Percentiles rank a stretch among this genome's conserved stretches.
These are phyloP conservation scores for Scaptomyza pallida DNA, from an alignment of 1,140 invertebrate species.

Conservation along the genomic window DNA sequence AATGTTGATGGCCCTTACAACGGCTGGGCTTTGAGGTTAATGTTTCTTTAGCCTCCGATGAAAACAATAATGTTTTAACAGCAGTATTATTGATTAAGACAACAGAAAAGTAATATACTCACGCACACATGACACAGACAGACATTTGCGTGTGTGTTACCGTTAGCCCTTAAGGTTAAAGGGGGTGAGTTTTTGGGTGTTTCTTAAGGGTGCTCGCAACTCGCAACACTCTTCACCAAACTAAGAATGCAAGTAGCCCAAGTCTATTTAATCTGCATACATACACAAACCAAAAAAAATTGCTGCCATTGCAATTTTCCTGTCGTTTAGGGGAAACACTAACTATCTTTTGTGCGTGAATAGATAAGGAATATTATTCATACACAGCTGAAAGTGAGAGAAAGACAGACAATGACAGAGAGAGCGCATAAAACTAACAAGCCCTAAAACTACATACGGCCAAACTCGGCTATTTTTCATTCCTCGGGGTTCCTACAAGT, in stretches of 20 bases:
- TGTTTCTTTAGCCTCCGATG: slow-evolving; percentile 29
- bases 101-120: slow-evolving; percentile 33
- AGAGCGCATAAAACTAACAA: slow-evolving; percentile 17
- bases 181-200: background rate
- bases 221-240: background rate
- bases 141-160: slow-evolving; percentile 59
- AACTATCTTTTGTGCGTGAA: slow-evolving; percentile 11
- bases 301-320: slow-evolving; percentile 13
- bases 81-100: slow-evolving; percentile 48
- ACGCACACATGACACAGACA: slow-evolving; percentile 40
- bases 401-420: background rate
- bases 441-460: slow-evolving; percentile 9
- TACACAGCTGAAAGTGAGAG: too few species aligned
- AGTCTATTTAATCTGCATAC: slow-evolving; percentile 22
- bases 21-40: slow-evolving; percentile 22
- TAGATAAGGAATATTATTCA: slow-evolving; percentile 20
- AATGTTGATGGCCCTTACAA: background rate
- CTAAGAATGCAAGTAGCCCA: slow-evolving; percentile 25
- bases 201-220: slow-evolving; percentile 4
- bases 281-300: background rate
- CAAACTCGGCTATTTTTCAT: slow-evolving; percentile 4
- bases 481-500: background rate
- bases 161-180: slow-evolving; percentile 4
- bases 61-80: slow-evolving; percentile 37
- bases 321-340: background rate